These are phyloP conservation scores for Xanthostigma xanthostigma DNA, from an alignment of 2,888 invertebrate genomes.

Conservation along the genomic window DNA sequence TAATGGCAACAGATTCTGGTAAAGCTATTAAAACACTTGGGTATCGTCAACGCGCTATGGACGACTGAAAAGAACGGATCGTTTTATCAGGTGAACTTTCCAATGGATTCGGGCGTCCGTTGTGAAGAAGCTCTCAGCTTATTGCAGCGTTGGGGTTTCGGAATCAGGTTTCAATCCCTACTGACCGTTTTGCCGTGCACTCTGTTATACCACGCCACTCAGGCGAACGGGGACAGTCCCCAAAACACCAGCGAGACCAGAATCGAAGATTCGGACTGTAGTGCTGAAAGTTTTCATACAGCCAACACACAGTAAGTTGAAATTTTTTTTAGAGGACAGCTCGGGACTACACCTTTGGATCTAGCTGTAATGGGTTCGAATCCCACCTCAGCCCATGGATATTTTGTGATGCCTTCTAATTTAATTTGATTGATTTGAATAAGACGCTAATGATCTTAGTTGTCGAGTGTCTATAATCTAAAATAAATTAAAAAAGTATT, in stretches of 20 bases:
- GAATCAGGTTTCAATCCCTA: slow-evolving; percentile 38
- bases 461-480: no score
- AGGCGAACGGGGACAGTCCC: slow-evolving; percentile 13
- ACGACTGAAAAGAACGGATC: slow-evolving; percentile 32
- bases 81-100: slow-evolving; percentile 42
- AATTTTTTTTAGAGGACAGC: no score
- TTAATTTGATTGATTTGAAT: no score
- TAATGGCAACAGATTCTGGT: slow-evolving; percentile 27
- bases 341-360: no score
- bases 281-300: no score
- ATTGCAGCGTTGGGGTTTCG: slow-evolving; percentile 43
- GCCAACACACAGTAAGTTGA: no score
- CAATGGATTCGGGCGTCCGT: slow-evolving; percentile 37
- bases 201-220: slow-evolving; percentile 32
- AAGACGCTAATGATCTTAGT: no score
- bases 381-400: no score
- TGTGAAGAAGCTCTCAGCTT: slow-evolving; percentile 44
- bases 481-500: no score
- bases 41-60: slow-evolving; percentile 42
- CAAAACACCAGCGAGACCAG: slow-evolving; percentile 14
- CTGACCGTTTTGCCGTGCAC: slow-evolving; percentile 48
- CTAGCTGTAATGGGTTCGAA: no score
- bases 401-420: no score
- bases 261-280: slow-evolving; percentile 10
- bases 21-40: slow-evolving; percentile 34